A percentile compares a stretch with the other conserved stretches of the same genome.
Evolutionary conservation across 2,113 vertebrate species (phyloP).

Genomic region (Columba livia): DNA sequence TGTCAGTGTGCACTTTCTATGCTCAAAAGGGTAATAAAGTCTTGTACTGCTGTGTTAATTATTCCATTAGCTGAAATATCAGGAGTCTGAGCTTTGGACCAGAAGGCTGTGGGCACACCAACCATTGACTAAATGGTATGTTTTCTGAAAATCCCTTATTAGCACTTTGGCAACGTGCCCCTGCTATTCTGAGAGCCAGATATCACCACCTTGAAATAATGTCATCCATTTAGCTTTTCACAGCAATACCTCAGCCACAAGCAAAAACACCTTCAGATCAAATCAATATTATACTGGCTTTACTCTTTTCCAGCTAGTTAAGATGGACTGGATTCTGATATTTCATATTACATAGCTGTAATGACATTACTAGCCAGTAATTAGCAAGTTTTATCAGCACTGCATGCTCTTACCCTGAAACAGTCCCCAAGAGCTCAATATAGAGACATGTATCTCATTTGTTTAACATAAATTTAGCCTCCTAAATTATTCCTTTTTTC

Average conservation of each 20-base stretch:
- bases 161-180: not conserved
- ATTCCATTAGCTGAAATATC: not conserved
- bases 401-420: conserved; percentile 10
- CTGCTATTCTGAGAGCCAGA: not conserved
- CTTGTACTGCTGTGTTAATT: not conserved
- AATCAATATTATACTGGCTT: not conserved
- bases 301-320: not conserved
- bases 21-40: not conserved
- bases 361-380: not conserved
- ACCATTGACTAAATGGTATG: not conserved
- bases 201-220: not conserved
- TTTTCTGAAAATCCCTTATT: not conserved
- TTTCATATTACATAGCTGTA: not conserved
- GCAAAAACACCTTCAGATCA: not conserved
- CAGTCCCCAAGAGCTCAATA: conserved; percentile 40
- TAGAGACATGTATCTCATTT: conserved; percentile 11
- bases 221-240: not conserved
- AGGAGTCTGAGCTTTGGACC: not conserved
- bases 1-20: not conserved
- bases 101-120: not conserved
- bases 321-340: not conserved
- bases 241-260: not conserved
- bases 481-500: conserved; percentile 48
- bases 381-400: not conserved
- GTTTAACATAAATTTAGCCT: conserved; percentile 36